A percentile compares a stretch with the other conserved stretches of the same genome.
These are phyloP conservation scores for Scaptomyza hsui DNA, from an alignment of 1,140 invertebrate genomes.

Conservation along the genomic window DNA sequence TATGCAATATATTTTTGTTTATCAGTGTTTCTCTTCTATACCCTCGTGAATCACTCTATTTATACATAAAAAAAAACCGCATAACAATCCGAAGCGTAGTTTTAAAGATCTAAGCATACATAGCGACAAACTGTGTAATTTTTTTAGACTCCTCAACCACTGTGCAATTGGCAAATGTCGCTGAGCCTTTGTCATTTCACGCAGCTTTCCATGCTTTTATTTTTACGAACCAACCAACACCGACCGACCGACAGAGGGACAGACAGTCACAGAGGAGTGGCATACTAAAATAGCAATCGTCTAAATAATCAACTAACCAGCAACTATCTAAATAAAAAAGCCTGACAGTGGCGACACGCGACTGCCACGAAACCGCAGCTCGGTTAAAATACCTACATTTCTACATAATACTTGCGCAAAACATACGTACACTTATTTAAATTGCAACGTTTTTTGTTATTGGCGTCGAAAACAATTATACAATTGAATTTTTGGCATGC, in stretches of 20 bases:
- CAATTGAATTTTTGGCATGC: slow-evolving; percentile 68
- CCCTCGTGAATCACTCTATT: too few species aligned
- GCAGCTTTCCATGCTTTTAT: slow-evolving; percentile 69
- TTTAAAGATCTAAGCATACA: too few species aligned
- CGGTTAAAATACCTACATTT: slow-evolving; percentile 32
- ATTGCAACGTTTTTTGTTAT: slow-evolving; percentile 19
- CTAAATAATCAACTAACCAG: slow-evolving; percentile 44
- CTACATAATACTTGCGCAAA: neutral
- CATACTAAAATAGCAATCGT: slow-evolving; percentile 39
- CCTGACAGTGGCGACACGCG: slow-evolving; percentile 44
- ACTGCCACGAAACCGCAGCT: slow-evolving; percentile 46
- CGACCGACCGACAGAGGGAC: too few species aligned
- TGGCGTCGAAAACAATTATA: slow-evolving; percentile 40
- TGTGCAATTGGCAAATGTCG: slow-evolving; percentile 35
- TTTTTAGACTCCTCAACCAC: slow-evolving; percentile 15
- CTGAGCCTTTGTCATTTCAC: slow-evolving; percentile 55
- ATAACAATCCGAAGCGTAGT: too few species aligned
- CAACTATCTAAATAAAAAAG: slow-evolving; percentile 50
- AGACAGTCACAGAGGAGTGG: slow-evolving; percentile 51
- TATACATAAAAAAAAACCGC: too few species aligned
- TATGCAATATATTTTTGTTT: too few species aligned
- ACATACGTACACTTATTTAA: slow-evolving; percentile 1
- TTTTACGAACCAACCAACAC: too few species aligned
- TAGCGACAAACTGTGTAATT: too few species aligned
- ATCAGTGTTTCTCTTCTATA: too few species aligned